A percentile compares a stretch with the other conserved stretches of the same genome.
Conservation (phyloP, 2,888 invertebrate species). For the Drosophila algonquin region DNA sequence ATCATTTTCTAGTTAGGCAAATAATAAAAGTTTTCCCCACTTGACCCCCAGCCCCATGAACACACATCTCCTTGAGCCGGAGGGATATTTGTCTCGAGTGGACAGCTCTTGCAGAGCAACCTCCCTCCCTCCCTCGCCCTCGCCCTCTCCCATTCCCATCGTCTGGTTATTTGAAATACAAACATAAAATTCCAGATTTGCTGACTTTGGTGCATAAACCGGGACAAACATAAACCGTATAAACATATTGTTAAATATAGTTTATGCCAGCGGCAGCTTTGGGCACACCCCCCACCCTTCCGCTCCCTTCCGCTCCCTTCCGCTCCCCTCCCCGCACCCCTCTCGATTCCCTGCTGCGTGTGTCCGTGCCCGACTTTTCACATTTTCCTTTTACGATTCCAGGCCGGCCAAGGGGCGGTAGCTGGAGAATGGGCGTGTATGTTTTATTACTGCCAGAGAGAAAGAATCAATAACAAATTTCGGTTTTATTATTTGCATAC, state of each 20-base stretch:
- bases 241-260: constrained; percentile 59
- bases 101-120: constrained; percentile 7
- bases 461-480: constrained; percentile 32
- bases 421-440: neutral
- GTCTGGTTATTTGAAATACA: constrained; percentile 59
- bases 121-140: neutral
- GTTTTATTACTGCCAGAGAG: constrained; percentile 26
- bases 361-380: constrained; percentile 26
- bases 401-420: neutral
- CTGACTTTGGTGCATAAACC: constrained; percentile 68
- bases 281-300: no score
- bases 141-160: no score
- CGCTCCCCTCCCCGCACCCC: neutral
- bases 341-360: neutral
- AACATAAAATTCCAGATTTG: constrained; percentile 66
- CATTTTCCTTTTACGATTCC: constrained; percentile 39
- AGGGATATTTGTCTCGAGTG: constrained; percentile 49
- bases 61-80: constrained; percentile 16
- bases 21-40: constrained; percentile 10
- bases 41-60: neutral
- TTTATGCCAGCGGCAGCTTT: constrained; percentile 33
- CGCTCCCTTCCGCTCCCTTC: no score
- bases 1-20: constrained; percentile 28
- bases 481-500: constrained; percentile 58
- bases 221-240: constrained; percentile 51